Evolutionary conservation across 2,797 vertebrate genomes (phyloP).

Genomic region (Oceanodroma leucorhoa): DNA sequence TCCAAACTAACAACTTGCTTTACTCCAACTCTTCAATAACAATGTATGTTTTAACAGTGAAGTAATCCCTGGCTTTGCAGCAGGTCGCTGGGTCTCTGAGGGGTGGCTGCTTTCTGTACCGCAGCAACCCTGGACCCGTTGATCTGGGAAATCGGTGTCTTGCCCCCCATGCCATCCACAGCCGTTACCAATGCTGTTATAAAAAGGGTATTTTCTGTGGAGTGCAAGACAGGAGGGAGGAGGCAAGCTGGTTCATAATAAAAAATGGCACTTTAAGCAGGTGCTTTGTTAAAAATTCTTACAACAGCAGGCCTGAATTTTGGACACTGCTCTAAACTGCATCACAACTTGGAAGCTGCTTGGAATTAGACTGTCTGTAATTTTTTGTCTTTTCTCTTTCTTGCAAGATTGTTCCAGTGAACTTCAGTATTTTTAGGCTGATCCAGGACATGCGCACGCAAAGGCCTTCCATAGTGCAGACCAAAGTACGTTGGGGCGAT

Average conservation of each 20-base stretch:
- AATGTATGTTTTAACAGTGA: background rate
- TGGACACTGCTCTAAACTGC: background rate
- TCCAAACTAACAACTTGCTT: background rate
- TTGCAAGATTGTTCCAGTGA: conserved; percentile 84
- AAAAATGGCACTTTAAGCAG: background rate
- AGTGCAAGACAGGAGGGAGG: background rate
- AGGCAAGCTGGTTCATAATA: background rate
- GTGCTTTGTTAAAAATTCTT: background rate
- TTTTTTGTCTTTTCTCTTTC: background rate
- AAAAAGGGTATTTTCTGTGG: background rate
- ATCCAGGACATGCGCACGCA: conserved; percentile 94
- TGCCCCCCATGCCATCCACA: background rate
- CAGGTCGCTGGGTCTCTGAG: background rate
- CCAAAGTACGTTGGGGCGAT: conserved; percentile 80
- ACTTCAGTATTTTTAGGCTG: conserved; percentile 87
- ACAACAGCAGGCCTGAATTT: background rate
- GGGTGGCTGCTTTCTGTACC: background rate
- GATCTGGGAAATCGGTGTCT: background rate
- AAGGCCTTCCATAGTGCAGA: conserved; percentile 93
- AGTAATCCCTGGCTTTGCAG: background rate
- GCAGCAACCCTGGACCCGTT: background rate
- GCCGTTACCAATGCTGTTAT: background rate
- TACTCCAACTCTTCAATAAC: background rate
- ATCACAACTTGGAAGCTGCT: accelerated
- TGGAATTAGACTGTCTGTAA: background rate